Evolutionary conservation across 2,113 vertebrate species (phyloP), one percentile per base, ranked within the genome.

Genomic region (Sander lucioperca): DNA sequence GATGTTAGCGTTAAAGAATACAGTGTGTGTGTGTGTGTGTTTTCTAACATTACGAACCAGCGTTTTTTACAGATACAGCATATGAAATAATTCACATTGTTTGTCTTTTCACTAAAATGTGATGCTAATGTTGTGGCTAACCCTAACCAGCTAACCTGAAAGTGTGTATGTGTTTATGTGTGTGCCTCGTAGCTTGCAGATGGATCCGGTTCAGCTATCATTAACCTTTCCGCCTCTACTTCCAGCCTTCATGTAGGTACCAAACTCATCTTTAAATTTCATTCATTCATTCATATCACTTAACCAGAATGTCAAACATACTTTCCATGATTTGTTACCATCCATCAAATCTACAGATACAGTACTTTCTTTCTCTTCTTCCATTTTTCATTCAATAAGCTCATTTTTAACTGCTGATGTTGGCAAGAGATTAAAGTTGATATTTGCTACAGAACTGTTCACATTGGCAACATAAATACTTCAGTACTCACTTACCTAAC

Each of bases 221-320:
- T 97, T 99, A 98, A 97, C 95, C 92, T 90, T 65, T 96, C 95
- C 64, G 77, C 95, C 86, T 94, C 97, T 95, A 73, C 89, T 81
- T 93, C 95, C 95, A 95, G 91, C 82, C 93, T 96, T 84, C 96
- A 96, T 96, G 98, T 99, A 97, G 95, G 98, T 99, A 99, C 90
- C 90, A 88, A 25, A 62, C 74, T 78, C 78, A 84, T 62, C 81
- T 21, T 67, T 47, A 25, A 71, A 80, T 72, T n/a, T 84, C 56
- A 77, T 74, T 48, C 56, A 77, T 74, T 48, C 48, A 62, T 62
- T 73, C 53, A 59, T 25, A 2, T 79, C 6, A 53, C 69, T 30
- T 14, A 27, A 23, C 19, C 39, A 18, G 6, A 45, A 18, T 66
- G 45, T 59, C 18, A 74, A 23, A 61, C 23, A 5, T 2, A 18